Evolutionary conservation across 2,113 vertebrate species (phyloP).

Genomic region (Percopsis transmontana): DNA sequence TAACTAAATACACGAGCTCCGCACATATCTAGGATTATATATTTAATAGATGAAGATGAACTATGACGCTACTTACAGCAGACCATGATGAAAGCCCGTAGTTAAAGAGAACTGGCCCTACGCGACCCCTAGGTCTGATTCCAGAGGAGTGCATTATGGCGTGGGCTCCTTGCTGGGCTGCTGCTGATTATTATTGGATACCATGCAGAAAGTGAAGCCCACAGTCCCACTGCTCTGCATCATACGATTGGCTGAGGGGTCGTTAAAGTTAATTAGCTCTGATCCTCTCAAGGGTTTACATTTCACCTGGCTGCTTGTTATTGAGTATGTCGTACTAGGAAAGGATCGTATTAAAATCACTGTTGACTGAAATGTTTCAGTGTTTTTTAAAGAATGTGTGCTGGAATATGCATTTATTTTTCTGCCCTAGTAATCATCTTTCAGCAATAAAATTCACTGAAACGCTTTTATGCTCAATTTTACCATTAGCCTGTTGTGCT

Average conservation of each 20-base stretch:
- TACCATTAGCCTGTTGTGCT: neutral
- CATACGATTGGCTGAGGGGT: neutral
- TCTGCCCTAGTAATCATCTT: no score
- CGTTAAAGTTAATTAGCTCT: constrained; percentile 14
- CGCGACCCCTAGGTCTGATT: constrained; percentile 5
- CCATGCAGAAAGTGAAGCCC: constrained; percentile 21
- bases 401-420: no score
- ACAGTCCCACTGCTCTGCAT: constrained; percentile 14
- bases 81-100: constrained; percentile 20
- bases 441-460: constrained; percentile 17
- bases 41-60: neutral
- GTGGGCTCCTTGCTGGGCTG: constrained; percentile 11
- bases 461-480: constrained; percentile 24
- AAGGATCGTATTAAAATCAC: no score
- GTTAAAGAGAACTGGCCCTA: constrained; percentile 13
- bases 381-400: no score
- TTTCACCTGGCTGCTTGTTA: no score
- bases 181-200: neutral
- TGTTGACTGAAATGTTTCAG: no score
- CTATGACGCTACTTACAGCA: neutral
- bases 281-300: neutral
- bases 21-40: constrained; percentile 17
- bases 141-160: constrained; percentile 31
- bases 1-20: neutral
- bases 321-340: no score